phyloP scores from a whole-genome alignment of 1,140 invertebrate genomes.

The Acromyrmex charruanus region DNA sequence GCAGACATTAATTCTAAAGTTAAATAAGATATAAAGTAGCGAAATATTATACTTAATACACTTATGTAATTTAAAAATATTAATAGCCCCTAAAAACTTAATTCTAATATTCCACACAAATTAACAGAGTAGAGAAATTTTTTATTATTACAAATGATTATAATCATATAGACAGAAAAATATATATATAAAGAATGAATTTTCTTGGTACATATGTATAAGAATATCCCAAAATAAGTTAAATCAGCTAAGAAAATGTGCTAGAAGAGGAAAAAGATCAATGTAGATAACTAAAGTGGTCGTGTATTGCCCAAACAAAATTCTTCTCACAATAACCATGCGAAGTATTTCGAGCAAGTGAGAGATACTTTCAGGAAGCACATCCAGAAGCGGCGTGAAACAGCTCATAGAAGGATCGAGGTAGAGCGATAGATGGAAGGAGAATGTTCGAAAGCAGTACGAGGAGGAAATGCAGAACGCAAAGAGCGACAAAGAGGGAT shows the following conservation, averaged over 20 bases:
- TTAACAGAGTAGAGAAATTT: background rate
- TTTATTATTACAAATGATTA: background rate
- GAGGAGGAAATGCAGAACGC: slow-evolving; percentile 10
- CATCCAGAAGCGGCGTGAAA: slow-evolving; percentile 32
- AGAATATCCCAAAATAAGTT: background rate
- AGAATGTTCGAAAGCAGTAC: slow-evolving; percentile 32
- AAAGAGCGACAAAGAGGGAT: slow-evolving; percentile 17
- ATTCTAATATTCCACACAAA: background rate
- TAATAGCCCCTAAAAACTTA: background rate
- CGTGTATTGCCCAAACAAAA: slow-evolving; percentile 41
- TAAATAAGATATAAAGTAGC: background rate
- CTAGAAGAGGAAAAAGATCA: slow-evolving; percentile 3
- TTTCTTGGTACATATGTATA: background rate
- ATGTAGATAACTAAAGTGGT: slow-evolving; percentile 34
- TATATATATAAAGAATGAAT: background rate
- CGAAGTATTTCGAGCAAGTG: slow-evolving; percentile 36
- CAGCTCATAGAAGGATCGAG: slow-evolving; percentile 40
- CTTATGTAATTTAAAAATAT: background rate
- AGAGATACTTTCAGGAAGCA: slow-evolving; percentile 42
- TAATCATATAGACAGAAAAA: background rate
- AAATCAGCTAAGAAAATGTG: background rate
- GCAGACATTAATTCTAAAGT: background rate
- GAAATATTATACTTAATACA: background rate
- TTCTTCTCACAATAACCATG: slow-evolving; percentile 29
- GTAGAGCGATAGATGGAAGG: slow-evolving; percentile 36